Evolutionary conservation across 2,888 invertebrate species (phyloP), one percentile per base, ranked within the genome.

Genomic region (Eupsilia transversa): DNA sequence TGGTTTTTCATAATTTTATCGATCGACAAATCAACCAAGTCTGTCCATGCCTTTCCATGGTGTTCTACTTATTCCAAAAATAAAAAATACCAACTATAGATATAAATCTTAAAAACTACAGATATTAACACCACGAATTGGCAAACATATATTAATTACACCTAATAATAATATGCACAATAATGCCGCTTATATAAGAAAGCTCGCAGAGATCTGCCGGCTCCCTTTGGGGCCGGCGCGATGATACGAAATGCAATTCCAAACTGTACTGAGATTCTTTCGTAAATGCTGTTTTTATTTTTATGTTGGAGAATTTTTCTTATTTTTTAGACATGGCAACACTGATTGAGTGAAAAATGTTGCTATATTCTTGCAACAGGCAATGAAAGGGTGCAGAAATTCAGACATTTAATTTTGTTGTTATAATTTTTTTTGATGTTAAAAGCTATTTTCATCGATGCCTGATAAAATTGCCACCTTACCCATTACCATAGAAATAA

Each of bases 191-290:
- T 61, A 56, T 33, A 35, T 71, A 60, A 52, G 56, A 76, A 79
- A 82, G 83, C 83, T 82, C 80, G 57, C 63, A 73, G 77, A 83
- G 77, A 83, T 82, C 84, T 77, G 80, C 77, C 63, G 20, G 7
- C 59, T 69, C 70, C 80, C 77, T 61, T 52, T 52, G 72, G 72
- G 59, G n/a, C 30, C 12, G 68, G 76, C 69, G 66, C 52, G 80
- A 82, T 66, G 61, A 27, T 74, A 70, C 61, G 65, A 77, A 74
- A 83, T 77, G 41, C 54, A 78, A 71, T 66, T 74, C 46, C 57
- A 41, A 67, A 82, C 43, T 76, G 46, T 61, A n/a, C 23, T 77
- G 85, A 84, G 84, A 84, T 84, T 84, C 84, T 61, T 63, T 59
- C 33, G 17, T 74, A 70, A 75, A 76, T 72, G 61, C 46, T 33